phyloP scores from a whole-genome alignment of 1,140 invertebrate species.

The Drosophila punjabiensis region DNA sequence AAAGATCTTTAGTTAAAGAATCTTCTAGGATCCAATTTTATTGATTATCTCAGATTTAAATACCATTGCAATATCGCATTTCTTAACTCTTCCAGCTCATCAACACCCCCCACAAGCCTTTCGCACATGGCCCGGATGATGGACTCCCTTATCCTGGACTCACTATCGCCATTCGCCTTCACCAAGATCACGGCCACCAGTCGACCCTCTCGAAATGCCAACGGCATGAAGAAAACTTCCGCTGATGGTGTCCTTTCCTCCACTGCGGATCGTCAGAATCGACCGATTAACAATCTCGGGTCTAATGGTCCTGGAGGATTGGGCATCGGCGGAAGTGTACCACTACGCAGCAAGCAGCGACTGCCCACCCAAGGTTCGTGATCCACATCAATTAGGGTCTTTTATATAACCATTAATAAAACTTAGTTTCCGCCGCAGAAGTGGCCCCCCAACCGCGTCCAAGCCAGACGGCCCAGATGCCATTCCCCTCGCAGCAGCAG shows the following conservation, averaged over 20 bases:
- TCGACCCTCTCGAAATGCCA: slow-evolving; percentile 66
- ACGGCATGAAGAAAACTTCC: slow-evolving; percentile 47
- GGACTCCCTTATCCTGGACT: slow-evolving; percentile 89
- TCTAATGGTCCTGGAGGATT: slow-evolving; percentile 84
- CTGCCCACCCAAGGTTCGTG: slow-evolving; percentile 80
- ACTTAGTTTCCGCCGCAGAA: slow-evolving; percentile 70
- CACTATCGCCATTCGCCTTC: slow-evolving; percentile 87
- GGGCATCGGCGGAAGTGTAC: slow-evolving; percentile 64
- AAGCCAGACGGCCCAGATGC: slow-evolving; percentile 56
- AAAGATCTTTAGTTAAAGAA: not conserved
- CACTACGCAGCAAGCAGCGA: slow-evolving; percentile 67
- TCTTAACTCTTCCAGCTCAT: slow-evolving; percentile 59
- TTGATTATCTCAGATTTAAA: not conserved
- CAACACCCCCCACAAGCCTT: slow-evolving; percentile 86
- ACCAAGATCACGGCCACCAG: slow-evolving; percentile 87
- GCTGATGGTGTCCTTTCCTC: slow-evolving; percentile 32
- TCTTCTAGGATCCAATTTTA: not conserved
- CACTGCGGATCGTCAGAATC: slow-evolving; percentile 34
- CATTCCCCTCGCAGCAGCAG: slow-evolving; percentile 77
- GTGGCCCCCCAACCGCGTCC: slow-evolving; percentile 79
- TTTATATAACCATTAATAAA: slow-evolving; percentile 57
- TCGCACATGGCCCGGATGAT: slow-evolving; percentile 90
- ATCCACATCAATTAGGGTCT: slow-evolving; percentile 1
- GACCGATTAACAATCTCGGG: slow-evolving; percentile 69
- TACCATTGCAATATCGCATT: not conserved